A percentile compares a stretch with the other conserved stretches of the same genome.
phyloP scores from a whole-genome alignment of 2,113 vertebrate genomes.

The Acanthochromis polyacanthus region DNA sequence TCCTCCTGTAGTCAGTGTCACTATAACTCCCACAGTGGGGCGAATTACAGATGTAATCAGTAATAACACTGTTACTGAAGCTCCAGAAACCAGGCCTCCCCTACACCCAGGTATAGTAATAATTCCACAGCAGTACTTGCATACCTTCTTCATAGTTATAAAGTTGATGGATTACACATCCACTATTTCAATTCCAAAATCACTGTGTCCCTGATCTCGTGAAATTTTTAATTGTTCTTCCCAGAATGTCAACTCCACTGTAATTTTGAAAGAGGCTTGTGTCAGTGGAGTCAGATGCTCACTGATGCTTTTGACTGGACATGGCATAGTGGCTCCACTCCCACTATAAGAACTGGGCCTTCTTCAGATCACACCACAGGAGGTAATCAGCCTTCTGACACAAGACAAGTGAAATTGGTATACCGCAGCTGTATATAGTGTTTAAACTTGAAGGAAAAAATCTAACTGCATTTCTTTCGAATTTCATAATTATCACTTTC shows the following conservation, averaged over 20 bases:
- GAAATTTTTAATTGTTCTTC: constrained; percentile 1
- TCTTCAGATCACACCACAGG: no score
- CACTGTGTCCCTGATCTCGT: neutral
- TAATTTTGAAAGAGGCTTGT: constrained; percentile 72
- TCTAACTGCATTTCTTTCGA: no score
- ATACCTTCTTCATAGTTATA: neutral
- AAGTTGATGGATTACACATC: neutral
- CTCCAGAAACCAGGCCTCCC: neutral
- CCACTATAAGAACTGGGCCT: no score
- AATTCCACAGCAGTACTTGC: neutral
- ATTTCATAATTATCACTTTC: no score
- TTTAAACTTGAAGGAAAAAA: no score
- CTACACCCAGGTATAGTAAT: constrained; percentile 47
- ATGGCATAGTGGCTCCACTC: no score
- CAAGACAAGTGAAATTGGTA: no score
- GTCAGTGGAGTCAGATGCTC: no score
- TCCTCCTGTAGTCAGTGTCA: neutral
- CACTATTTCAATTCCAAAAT: neutral
- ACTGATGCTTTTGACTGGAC: no score
- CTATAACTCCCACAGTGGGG: neutral
- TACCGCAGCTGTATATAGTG: no score
- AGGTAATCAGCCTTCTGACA: no score
- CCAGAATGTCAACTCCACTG: constrained; percentile 54
- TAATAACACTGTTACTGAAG: neutral
- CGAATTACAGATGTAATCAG: neutral